Percentiles rank a stretch among this genome's conserved stretches.
Conservation (phyloP, 2,888 invertebrate genomes). For the Meteorus cinctellus region DNA sequence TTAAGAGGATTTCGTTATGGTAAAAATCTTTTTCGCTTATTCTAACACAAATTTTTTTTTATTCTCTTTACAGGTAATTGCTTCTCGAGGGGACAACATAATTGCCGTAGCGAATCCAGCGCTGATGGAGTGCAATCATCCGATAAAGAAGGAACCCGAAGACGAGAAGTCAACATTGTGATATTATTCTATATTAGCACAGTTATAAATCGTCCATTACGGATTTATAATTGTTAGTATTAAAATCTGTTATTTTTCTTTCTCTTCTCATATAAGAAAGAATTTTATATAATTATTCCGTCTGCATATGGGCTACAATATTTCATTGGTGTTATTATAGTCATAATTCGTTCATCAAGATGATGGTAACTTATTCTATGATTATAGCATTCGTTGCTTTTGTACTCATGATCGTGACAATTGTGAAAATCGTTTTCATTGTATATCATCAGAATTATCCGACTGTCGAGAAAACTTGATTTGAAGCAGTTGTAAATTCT, state of each 20-base stretch:
- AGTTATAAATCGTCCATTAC: slow-evolving; percentile 16
- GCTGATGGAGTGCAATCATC: slow-evolving; percentile 74
- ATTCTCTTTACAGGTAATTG: slow-evolving; percentile 79
- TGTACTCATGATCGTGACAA: not conserved
- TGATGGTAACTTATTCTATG: not conserved
- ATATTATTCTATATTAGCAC: slow-evolving; percentile 55
- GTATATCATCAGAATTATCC: not conserved
- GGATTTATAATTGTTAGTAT: not conserved
- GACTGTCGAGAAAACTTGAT: not conserved
- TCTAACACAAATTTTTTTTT: not conserved
- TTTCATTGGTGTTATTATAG: not conserved
- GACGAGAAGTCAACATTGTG: slow-evolving; percentile 70
- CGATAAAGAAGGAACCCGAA: slow-evolving; percentile 70
- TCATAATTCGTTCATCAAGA: not conserved
- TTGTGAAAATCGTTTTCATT: not conserved
- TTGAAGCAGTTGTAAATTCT: not conserved
- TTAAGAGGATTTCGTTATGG: slow-evolving; percentile 1
- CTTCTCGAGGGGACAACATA: slow-evolving; percentile 89
- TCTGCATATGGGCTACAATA: not conserved
- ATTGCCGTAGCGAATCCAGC: slow-evolving; percentile 93
- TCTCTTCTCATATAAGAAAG: slow-evolving; percentile 8
- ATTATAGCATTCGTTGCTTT: not conserved
- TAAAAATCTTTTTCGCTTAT: slow-evolving; percentile 1
- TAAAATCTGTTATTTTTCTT: slow-evolving; percentile 40
- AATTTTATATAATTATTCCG: not conserved